Evolutionary conservation across 2,888 invertebrate genomes (phyloP).

Genomic region (Drosophila atroscutellata): DNA sequence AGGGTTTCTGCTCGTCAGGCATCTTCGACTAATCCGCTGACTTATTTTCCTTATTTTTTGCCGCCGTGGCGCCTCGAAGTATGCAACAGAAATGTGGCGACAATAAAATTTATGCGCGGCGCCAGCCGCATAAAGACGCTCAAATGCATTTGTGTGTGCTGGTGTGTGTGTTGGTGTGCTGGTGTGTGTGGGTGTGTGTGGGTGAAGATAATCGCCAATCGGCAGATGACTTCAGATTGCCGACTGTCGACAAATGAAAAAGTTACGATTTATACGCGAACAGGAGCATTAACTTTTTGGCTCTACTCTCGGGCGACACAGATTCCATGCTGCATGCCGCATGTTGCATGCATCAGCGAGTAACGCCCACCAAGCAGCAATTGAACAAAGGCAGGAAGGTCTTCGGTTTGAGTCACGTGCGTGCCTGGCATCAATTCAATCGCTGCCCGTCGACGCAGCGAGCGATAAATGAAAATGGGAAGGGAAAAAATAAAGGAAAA

Average conservation of each 20-base stretch:
- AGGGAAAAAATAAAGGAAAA: neutral
- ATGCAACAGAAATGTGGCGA: constrained; percentile 80
- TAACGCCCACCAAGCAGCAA: constrained; percentile 40
- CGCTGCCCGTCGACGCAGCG: constrained; percentile 31
- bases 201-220: constrained; percentile 29
- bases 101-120: constrained; percentile 78
- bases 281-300: constrained; percentile 30
- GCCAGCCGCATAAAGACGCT: constrained; percentile 45
- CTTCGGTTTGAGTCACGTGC: constrained; percentile 55
- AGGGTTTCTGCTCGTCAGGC: neutral
- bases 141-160: constrained; percentile 30
- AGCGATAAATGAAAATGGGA: constrained; percentile 35
- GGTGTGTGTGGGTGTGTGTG: neutral
- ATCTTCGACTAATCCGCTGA: neutral
- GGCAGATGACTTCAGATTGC: neutral
- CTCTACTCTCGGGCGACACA: constrained; percentile 45
- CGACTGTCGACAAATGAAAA: constrained; percentile 16
- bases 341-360: constrained; percentile 18
- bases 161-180: neutral
- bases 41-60: constrained; percentile 2
- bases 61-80: constrained; percentile 71
- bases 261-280: constrained; percentile 17
- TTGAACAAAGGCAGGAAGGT: constrained; percentile 8
- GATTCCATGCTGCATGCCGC: constrained; percentile 35
- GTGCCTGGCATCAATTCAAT: constrained; percentile 65